Base-by-base conservation (phyloP, 2,113 vertebrate species). In the Neodontobutis hainanensis region DNA sequence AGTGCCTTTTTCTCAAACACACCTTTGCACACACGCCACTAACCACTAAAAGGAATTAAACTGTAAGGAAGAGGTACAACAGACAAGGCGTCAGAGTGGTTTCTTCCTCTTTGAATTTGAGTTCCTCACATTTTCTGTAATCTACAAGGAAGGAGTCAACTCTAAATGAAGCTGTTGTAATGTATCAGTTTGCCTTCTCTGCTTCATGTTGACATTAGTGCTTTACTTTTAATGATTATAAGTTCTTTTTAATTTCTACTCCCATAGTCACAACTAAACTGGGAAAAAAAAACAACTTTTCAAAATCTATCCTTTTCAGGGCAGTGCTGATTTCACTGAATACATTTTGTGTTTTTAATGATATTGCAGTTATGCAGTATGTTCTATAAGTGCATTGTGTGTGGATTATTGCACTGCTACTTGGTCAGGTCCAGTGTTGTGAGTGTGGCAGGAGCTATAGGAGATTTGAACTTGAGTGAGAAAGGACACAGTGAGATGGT, bases 21-120 rank as follows among this genome's bases (percentile, higher is more conserved):
- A 67, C 70, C 62, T 61, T 63, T 55, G 44, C 65, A 55, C 42
- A 35, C 35, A 50, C 0, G 34, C 55, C 4, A 5, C 60, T 36
- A 75, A 66, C 19, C 45, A 53, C 61, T 1, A 32, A 80, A 47
- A 64, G 80, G 83, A 86, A 86, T 77, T 80, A 34, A 49, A 38
- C 11, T 43, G 56, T 38, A 70, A 68, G 67, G 78, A 83, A 86
- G 73, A 87, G 38, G 68, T 11, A 42, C 52, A 61, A 65, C 14
- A 5, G 53, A 32, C 19, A 9, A 63, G 34, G 32, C 43, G 43
- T 40, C 27, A 1, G 32, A 19, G 15, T 75, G 11, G 12, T 38
- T 83, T 86, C 86, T 82, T 88, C 85, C 82, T 80, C 84, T 77
- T 79, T 61, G 43, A 9, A 50, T 12, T 8, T 47, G 5, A 82